Evolutionary conservation across 2,113 vertebrate genomes (phyloP).

Genomic region (Psephotus haematonotus): DNA sequence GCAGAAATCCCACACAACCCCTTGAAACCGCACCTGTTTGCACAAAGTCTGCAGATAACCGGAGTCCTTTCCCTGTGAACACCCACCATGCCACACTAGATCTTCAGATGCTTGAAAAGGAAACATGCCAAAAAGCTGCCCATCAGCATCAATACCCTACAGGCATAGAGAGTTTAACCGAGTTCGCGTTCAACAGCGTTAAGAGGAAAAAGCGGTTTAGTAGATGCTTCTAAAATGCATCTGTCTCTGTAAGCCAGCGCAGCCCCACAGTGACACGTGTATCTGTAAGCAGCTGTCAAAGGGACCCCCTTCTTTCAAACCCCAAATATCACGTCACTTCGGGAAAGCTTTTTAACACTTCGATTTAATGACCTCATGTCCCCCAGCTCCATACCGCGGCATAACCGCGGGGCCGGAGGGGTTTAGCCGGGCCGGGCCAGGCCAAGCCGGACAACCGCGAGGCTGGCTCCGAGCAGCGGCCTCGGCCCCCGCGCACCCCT

Average conservation of each 20-base stretch:
- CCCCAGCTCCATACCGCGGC: fast-evolving
- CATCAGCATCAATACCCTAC: fast-evolving
- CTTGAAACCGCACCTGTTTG: background rate
- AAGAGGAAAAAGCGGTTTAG: background rate
- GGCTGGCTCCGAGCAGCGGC: background rate
- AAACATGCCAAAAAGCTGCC: background rate
- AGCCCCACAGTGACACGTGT: fast-evolving
- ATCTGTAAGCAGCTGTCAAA: background rate
- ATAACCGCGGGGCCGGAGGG: fast-evolving
- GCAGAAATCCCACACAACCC: background rate
- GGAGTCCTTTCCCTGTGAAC: fast-evolving
- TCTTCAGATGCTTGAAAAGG: background rate
- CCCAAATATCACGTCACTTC: background rate
- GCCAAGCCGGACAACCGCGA: too few species aligned
- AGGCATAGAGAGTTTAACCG: background rate
- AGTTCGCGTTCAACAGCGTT: background rate
- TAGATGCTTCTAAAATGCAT: fast-evolving
- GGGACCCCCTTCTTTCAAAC: too few species aligned
- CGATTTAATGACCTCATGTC: constrained; percentile 17
- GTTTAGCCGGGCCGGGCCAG: background rate
- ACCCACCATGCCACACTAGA: background rate
- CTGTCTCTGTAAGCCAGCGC: fast-evolving
- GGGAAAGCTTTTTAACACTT: background rate
- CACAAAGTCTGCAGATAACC: background rate
- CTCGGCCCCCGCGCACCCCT: background rate